Conservation (phyloP, 1,140 invertebrate genomes). For the Saccostrea echinata region DNA sequence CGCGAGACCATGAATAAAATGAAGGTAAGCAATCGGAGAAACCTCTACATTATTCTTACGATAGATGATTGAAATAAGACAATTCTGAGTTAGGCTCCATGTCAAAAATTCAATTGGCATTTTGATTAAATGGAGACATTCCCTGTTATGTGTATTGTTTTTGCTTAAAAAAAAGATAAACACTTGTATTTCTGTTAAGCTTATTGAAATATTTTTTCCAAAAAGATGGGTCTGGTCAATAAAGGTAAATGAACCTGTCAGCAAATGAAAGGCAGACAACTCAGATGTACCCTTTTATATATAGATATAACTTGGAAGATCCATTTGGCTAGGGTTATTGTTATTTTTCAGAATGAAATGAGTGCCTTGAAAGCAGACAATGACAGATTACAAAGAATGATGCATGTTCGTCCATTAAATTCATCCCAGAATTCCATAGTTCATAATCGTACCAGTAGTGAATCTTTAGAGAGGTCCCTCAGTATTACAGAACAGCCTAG, state of each 20-base stretch:
- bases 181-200: too few species aligned
- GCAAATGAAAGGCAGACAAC: background rate
- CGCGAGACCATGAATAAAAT: slow-evolving; percentile 98
- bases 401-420: slow-evolving; percentile 66
- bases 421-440: slow-evolving; percentile 71
- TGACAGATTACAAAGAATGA: slow-evolving; percentile 90
- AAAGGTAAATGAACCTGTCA: too few species aligned
- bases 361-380: slow-evolving; percentile 97
- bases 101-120: too few species aligned
- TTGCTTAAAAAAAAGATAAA: too few species aligned
- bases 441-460: slow-evolving; percentile 71
- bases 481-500: slow-evolving; percentile 77
- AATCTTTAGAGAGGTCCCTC: slow-evolving; percentile 73
- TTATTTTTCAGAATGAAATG: slow-evolving; percentile 92
- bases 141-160: too few species aligned
- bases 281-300: background rate
- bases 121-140: too few species aligned
- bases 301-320: background rate
- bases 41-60: too few species aligned
- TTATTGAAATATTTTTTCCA: too few species aligned
- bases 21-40: slow-evolving; percentile 84
- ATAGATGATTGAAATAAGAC: too few species aligned
- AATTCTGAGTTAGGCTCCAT: too few species aligned
- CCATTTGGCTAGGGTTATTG: background rate
- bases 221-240: too few species aligned